Evolutionary conservation across 2,797 vertebrate species (phyloP).

Genomic region (Spinus olivaceus): DNA sequence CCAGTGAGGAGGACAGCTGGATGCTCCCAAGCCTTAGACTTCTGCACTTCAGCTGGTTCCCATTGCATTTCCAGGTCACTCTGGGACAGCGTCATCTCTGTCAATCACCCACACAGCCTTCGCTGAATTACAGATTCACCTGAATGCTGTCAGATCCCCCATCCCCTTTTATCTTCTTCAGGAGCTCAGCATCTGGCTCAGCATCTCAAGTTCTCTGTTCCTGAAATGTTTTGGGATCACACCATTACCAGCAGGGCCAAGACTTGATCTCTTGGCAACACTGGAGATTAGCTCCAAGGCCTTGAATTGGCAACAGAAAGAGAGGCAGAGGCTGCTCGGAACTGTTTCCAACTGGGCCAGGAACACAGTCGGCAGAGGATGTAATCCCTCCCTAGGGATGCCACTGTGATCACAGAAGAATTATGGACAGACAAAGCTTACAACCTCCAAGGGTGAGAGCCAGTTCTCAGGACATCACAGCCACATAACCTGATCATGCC

Average conservation of each 20-base stretch:
- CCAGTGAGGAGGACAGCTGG: not conserved
- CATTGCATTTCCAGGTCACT: not conserved
- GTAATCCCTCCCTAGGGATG: not conserved
- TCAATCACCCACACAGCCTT: not conserved
- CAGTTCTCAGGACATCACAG: not conserved
- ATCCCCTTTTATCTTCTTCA: not conserved
- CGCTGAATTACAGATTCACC: not conserved
- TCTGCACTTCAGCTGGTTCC: not conserved
- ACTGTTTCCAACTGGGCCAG: slow-evolving; percentile 14
- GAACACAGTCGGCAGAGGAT: not conserved
- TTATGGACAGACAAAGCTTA: not conserved
- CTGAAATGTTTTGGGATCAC: not conserved
- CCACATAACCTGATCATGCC: not conserved
- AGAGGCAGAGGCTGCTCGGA: not conserved
- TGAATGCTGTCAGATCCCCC: not conserved
- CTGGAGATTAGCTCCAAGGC: not conserved
- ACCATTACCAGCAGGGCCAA: slow-evolving; percentile 4
- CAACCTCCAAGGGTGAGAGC: not conserved
- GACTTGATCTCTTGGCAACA: not conserved
- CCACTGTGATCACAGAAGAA: not conserved
- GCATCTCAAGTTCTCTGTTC: not conserved
- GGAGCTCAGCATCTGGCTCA: not conserved
- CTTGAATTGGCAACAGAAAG: not conserved
- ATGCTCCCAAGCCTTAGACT: not conserved
- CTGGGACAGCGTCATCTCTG: not conserved